These are phyloP conservation scores for Atherinosoma microstoma DNA, from an alignment of 2,797 vertebrate species.

Conservation along the genomic window DNA sequence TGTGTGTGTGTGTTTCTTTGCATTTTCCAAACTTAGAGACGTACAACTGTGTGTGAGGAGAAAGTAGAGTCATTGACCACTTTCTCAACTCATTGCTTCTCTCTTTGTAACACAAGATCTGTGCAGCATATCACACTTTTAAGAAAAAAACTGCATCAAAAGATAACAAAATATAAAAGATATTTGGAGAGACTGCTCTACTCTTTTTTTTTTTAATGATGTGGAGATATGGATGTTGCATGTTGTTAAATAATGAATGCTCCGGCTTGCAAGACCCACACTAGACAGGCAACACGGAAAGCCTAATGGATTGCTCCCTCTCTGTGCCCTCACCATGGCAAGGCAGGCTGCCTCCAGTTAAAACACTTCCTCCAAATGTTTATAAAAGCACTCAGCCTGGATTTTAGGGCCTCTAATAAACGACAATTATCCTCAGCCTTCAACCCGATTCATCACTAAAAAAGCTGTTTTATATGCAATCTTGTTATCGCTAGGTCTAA, in stretches of 20 bases:
- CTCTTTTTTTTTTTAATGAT: background rate
- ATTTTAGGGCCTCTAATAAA: conserved; percentile 75
- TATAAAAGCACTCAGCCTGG: conserved; percentile 75
- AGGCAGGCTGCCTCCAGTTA: conserved; percentile 69
- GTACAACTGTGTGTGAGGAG: conserved; percentile 32
- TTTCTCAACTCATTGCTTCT: conserved; percentile 12
- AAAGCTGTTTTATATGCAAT: conserved; percentile 39
- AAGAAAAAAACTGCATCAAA: conserved; percentile 5
- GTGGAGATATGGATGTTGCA: conserved; percentile 24
- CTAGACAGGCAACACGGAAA: conserved; percentile 40
- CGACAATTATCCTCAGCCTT: conserved; percentile 67
- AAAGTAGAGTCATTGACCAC: conserved; percentile 33
- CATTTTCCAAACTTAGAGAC: conserved; percentile 37
- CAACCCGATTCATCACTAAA: conserved; percentile 58
- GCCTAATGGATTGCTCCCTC: conserved; percentile 65
- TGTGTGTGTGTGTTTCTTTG: no score
- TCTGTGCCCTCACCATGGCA: conserved; percentile 58
- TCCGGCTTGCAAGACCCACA: conserved; percentile 21
- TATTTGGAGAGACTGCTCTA: background rate
- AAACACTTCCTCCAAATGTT: conserved; percentile 79
- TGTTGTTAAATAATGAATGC: conserved; percentile 58
- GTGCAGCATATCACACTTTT: conserved; percentile 16
- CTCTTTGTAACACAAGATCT: conserved; percentile 4
- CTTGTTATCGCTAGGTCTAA: conserved; percentile 48
- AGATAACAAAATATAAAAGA: background rate